Base-by-base conservation (phyloP, 1,140 invertebrate genomes). In the Drosophila malerkotliana region DNA sequence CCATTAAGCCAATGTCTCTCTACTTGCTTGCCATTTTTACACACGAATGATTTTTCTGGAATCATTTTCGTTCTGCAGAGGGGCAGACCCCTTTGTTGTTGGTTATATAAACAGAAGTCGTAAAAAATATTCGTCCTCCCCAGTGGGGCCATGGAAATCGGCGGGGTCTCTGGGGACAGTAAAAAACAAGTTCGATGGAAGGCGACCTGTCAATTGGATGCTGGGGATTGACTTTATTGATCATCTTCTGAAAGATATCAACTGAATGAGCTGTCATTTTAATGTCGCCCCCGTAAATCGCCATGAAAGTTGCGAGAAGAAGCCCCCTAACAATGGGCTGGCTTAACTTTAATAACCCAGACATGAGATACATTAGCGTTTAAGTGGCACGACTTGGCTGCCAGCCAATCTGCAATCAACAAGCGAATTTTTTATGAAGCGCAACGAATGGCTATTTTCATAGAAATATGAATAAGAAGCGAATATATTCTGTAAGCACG, bases 201-300 rank as follows among this genome's bases (percentile, higher is more conserved):
- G 39, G 14, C 12, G 66, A 69, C 57, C 73, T 82, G 79, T 77
- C 78, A 77, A 81, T 80, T 66, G 77, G 28, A 39, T 51, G 56
- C 68, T 64, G 47, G 59, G 66, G 77, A 76, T 80, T 82, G 79
- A 60, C 79, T 69, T 81, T 81, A 81, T 81, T 81, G 79, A 81
- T 81, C 79, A 81, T 82, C 78, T 74, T 49, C 51, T 41, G 41
- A 48, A 55, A 69, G 67, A 69, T 69, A 69, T 37, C 52, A 26
- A 24, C 24, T 34, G 44, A 69, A 69, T 54, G 58, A 76, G 73
- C 79, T 78, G 79, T 82, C 74, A 78, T 39, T 78, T 81, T 77
- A 56, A 77, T 67, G 67, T 53, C 71, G n/a, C 41, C 49, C 45
- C 57, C 79, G 62, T 67, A 77, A 77, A 66, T 61, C 32, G 21